phyloP scores from a whole-genome alignment of 2,888 invertebrate genomes.

The Andrena bicolor region DNA sequence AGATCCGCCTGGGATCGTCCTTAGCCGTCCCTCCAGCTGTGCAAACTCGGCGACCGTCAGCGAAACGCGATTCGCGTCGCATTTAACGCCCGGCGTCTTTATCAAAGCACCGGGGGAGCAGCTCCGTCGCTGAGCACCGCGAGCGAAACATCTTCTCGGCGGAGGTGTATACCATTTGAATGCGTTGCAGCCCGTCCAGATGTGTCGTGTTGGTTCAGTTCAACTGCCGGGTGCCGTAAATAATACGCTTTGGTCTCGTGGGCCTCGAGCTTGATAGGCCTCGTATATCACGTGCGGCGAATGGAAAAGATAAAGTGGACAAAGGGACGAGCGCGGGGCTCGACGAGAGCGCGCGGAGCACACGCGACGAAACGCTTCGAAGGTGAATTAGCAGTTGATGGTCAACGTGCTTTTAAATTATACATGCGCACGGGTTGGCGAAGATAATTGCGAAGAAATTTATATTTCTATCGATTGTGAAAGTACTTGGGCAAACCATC shows the following conservation, averaged over 20 bases:
- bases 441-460: too few relatives aligned
- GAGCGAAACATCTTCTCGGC: too few relatives aligned
- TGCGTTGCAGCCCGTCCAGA: background rate
- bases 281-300: background rate
- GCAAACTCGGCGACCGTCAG: slow-evolving; percentile 1
- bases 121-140: too few relatives aligned
- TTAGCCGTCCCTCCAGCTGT: background rate
- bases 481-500: background rate
- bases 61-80: background rate
- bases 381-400: background rate
- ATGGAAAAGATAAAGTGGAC: background rate
- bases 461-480: background rate
- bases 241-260: background rate
- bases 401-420: slow-evolving; percentile 4
- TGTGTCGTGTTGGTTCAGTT: background rate
- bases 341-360: background rate
- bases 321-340: background rate
- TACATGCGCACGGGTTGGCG: too few relatives aligned
- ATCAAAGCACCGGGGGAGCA: too few relatives aligned
- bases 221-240: background rate
- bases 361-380: background rate
- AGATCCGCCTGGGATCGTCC: background rate
- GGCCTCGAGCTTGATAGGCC: slow-evolving; percentile 1
- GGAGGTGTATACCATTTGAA: background rate
- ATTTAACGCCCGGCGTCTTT: too few relatives aligned